Evolutionary conservation across 2,888 invertebrate genomes (phyloP).

Genomic region (Mesorhabditis spiculigera): DNA sequence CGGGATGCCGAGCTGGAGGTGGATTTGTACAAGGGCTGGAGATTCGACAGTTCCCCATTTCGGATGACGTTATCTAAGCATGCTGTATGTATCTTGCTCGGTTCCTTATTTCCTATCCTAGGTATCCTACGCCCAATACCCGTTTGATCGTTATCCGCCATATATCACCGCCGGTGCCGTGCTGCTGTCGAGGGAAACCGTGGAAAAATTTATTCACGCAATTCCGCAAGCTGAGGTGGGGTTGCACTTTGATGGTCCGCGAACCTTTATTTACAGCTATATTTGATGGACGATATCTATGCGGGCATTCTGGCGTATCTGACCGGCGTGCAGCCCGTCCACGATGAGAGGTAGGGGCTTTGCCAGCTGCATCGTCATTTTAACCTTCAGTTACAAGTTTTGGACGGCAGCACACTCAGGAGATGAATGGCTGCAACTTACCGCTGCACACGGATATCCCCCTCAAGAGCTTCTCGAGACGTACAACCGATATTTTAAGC

Average conservation of each 20-base stretch:
- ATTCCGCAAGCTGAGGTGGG: slow-evolving; percentile 21
- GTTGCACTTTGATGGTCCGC: background rate
- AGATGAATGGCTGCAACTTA: slow-evolving; percentile 11
- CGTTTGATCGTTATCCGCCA: slow-evolving; percentile 50
- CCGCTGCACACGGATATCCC: slow-evolving; percentile 22
- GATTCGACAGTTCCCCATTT: slow-evolving; percentile 49
- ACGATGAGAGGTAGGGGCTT: slow-evolving; percentile 31
- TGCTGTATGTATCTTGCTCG: slow-evolving; percentile 20
- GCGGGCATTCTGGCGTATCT: slow-evolving; percentile 39
- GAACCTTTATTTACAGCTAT: slow-evolving; percentile 23
- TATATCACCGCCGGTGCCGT: slow-evolving; percentile 55
- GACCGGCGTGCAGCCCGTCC: slow-evolving; percentile 17
- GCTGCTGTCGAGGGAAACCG: slow-evolving; percentile 32
- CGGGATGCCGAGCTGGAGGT: background rate
- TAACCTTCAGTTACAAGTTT: slow-evolving; percentile 7
- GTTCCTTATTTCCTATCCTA: slow-evolving; percentile 12
- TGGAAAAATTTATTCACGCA: slow-evolving; percentile 31
- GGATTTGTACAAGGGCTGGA: slow-evolving; percentile 46
- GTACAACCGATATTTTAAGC: slow-evolving; percentile 10
- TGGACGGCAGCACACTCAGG: slow-evolving; percentile 1
- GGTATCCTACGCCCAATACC: slow-evolving; percentile 48
- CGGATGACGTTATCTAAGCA: slow-evolving; percentile 45
- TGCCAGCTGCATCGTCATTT: slow-evolving; percentile 17
- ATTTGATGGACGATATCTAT: slow-evolving; percentile 51
- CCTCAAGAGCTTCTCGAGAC: slow-evolving; percentile 14